Percentiles rank a stretch among this genome's conserved stretches.
phyloP scores from a whole-genome alignment of 2,888 invertebrate species.

The Eulithis prunata region DNA sequence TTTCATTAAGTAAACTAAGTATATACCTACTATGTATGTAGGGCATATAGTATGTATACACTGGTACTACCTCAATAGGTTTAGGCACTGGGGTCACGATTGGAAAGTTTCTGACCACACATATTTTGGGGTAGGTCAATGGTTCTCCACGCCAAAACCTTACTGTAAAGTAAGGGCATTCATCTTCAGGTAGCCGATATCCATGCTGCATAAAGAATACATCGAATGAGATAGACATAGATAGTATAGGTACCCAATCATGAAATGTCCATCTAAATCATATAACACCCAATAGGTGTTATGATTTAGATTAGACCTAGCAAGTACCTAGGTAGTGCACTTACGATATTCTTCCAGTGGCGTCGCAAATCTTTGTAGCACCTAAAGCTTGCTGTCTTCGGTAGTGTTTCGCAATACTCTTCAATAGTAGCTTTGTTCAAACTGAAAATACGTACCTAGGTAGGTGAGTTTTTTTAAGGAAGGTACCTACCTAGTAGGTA shows the following conservation, averaged over 20 bases:
- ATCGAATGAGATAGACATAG: background rate
- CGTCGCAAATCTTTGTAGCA: conserved; percentile 77
- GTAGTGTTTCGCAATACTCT: conserved; percentile 56
- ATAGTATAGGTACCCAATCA: no score
- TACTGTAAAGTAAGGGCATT: conserved; percentile 61
- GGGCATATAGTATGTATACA: no score
- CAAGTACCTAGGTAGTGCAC: conserved; percentile 29
- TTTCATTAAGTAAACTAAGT: no score
- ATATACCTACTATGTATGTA: no score
- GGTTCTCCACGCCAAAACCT: conserved; percentile 78
- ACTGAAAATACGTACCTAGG: conserved; percentile 48
- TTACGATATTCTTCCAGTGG: conserved; percentile 83
- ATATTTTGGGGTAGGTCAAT: conserved; percentile 70
- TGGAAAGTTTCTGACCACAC: conserved; percentile 65
- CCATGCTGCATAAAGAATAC: conserved; percentile 61
- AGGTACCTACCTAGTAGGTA: no score
- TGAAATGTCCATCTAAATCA: no score
- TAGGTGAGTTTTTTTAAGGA: background rate
- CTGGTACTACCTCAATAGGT: conserved; percentile 55
- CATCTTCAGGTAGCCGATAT: conserved; percentile 71
- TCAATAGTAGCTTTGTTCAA: conserved; percentile 71
- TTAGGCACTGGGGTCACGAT: conserved; percentile 67
- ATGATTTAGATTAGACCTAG: background rate
- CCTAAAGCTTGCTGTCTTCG: conserved; percentile 63
- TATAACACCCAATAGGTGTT: no score